Percentiles rank a stretch among this genome's conserved stretches.
These are phyloP conservation scores for Seira sanloemensis DNA, from an alignment of 2,888 invertebrate genomes.

Conservation along the genomic window DNA sequence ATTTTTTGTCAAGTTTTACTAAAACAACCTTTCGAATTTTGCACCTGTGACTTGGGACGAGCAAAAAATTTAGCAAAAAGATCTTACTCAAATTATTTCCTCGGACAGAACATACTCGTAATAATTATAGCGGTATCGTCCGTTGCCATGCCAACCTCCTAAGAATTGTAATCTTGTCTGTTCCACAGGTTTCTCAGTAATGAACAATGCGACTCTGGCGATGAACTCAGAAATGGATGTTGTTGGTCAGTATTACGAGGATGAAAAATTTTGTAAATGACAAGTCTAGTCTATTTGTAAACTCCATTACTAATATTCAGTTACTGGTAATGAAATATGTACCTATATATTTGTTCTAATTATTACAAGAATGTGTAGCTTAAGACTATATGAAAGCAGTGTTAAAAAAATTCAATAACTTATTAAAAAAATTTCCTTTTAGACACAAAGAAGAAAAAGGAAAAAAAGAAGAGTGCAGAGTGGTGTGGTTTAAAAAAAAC, in stretches of 20 bases:
- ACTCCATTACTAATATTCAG: slow-evolving; percentile 65
- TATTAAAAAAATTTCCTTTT: background rate
- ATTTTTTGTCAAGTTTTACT: background rate
- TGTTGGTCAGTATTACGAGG: slow-evolving; percentile 73
- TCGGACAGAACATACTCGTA: no score
- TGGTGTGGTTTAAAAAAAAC: no score
- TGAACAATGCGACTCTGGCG: slow-evolving; percentile 71
- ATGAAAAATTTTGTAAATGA: slow-evolving; percentile 74
- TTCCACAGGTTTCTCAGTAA: slow-evolving; percentile 69
- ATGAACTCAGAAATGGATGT: slow-evolving; percentile 71
- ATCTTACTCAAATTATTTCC: no score
- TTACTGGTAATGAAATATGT: slow-evolving; percentile 66
- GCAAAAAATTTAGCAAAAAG: no score
- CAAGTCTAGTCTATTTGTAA: slow-evolving; percentile 71
- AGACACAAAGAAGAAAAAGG: background rate
- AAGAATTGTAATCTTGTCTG: background rate
- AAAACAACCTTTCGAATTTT: no score
- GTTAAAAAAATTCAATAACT: background rate
- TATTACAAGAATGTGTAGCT: slow-evolving; percentile 26
- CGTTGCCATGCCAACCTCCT: no score
- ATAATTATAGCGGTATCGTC: no score
- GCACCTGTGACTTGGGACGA: no score
- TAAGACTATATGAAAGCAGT: slow-evolving; percentile 13
- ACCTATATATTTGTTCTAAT: slow-evolving; percentile 62
- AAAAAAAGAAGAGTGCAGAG: no score